Percentiles rank a stretch among this genome's conserved stretches.
Conservation (phyloP, 2,797 vertebrate species). For the Gadopsis marmoratus region DNA sequence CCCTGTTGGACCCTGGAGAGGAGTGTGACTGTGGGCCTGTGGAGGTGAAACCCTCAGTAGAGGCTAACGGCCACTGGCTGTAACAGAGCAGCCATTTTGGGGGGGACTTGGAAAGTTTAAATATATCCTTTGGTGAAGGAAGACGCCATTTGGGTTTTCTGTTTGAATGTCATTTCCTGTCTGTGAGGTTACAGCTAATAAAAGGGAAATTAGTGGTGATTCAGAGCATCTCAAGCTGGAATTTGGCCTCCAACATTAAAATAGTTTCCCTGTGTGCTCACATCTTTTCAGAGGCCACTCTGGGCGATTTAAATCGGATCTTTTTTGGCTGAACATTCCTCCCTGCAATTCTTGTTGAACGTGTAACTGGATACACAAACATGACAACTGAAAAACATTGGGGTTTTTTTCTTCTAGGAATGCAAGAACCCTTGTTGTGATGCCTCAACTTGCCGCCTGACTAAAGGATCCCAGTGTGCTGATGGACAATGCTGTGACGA, state of each 20-base stretch:
- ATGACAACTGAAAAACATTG: background rate
- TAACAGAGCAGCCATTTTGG: background rate
- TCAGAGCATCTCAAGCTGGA: background rate
- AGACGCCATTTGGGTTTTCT: background rate
- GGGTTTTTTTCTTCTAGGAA: slow-evolving; percentile 78
- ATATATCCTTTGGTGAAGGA: background rate
- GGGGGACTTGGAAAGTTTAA: slow-evolving; percentile 20
- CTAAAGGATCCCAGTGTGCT: slow-evolving; percentile 85
- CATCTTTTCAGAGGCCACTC: slow-evolving; percentile 17
- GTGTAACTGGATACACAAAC: background rate
- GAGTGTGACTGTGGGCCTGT: slow-evolving; percentile 91
- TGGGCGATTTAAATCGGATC: slow-evolving; percentile 1
- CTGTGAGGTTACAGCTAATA: slow-evolving; percentile 1
- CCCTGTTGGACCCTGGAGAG: slow-evolving; percentile 90
- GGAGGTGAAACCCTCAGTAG: slow-evolving; percentile 77
- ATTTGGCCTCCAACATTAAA: slow-evolving; percentile 17
- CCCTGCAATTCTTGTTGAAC: background rate
- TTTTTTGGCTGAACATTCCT: background rate
- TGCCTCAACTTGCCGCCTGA: slow-evolving; percentile 88
- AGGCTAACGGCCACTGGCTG: background rate
- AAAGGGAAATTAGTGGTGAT: slow-evolving; percentile 6
- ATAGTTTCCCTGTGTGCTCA: slow-evolving; percentile 46
- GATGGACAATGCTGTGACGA: slow-evolving; percentile 88
- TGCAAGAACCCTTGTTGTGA: slow-evolving; percentile 91
- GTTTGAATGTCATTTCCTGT: slow-evolving; percentile 36